These are phyloP conservation scores for Masticophis lateralis DNA, from an alignment of 2,797 vertebrate species.

Conservation along the genomic window DNA sequence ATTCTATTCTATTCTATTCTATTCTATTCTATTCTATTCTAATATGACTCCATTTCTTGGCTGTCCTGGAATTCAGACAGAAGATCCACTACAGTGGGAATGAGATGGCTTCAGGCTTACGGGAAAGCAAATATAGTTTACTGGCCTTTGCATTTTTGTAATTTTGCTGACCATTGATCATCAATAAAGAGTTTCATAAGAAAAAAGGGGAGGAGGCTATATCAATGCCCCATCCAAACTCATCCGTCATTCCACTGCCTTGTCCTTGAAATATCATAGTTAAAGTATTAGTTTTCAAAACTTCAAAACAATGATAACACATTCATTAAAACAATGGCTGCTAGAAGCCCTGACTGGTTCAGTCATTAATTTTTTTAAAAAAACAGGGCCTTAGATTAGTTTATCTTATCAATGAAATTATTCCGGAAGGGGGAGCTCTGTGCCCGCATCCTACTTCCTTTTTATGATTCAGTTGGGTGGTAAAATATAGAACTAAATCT, in stretches of 20 bases:
- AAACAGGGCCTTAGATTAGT: not conserved
- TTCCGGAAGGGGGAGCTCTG: slow-evolving; percentile 11
- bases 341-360: not conserved
- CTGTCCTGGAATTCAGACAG: not conserved
- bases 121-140: not conserved
- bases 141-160: not conserved
- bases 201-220: not conserved
- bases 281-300: not conserved
- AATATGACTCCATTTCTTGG: not conserved
- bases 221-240: not conserved
- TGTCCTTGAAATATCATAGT: not conserved
- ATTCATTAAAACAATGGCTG: not conserved
- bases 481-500: slow-evolving; percentile 1
- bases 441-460: not conserved
- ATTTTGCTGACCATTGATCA: not conserved
- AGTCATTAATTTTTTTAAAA: not conserved
- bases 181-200: not conserved
- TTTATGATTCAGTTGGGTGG: not conserved
- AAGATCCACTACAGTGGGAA: not conserved
- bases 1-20: too few species aligned
- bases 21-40: not conserved
- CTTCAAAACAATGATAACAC: not conserved
- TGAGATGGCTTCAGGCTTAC: not conserved
- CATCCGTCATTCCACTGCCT: not conserved
- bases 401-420: not conserved